Conservation (phyloP, 2,113 vertebrate genomes). For the Nothobranchius kuhntae region DNA sequence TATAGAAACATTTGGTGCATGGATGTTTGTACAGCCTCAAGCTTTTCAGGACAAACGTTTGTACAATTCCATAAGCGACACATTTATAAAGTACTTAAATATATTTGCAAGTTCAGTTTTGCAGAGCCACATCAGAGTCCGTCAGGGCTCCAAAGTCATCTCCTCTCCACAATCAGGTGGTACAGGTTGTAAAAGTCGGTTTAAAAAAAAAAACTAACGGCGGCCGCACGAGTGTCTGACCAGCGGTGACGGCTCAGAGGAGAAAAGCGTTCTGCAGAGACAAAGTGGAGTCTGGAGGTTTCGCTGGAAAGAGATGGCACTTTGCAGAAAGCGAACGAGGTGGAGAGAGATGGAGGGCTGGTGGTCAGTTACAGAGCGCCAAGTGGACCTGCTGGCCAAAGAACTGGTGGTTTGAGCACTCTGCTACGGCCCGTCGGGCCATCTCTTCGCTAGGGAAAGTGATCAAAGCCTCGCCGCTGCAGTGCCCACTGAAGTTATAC, state of each 20-base stretch:
- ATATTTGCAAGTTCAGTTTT: conserved; percentile 28
- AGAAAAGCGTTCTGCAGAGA: conserved; percentile 1
- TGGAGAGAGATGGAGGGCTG: conserved; percentile 11
- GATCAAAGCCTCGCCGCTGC: conserved; percentile 89
- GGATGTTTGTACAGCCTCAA: conserved; percentile 50
- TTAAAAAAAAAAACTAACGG: conserved; percentile 23
- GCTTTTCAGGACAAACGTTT: conserved; percentile 60
- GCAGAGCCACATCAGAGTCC: conserved; percentile 14
- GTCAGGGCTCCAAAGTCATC: conserved; percentile 18
- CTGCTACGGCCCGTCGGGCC: conserved; percentile 83
- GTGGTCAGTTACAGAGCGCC: conserved; percentile 78
- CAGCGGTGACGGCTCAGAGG: conserved; percentile 7
- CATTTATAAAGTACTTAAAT: conserved; percentile 22
- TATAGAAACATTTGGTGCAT: conserved; percentile 22
- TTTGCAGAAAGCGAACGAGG: neutral
- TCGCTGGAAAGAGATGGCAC: conserved; percentile 1
- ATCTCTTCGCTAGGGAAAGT: conserved; percentile 87
- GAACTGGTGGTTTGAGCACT: conserved; percentile 81
- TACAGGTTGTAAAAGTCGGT: conserved; percentile 3
- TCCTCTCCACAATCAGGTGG: conserved; percentile 23
- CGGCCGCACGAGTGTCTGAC: conserved; percentile 38
- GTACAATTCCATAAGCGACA: conserved; percentile 25
- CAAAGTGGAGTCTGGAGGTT: neutral
- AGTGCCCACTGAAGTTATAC: conserved; percentile 89
- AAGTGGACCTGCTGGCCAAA: conserved; percentile 82